Evolutionary conservation across 2,888 invertebrate genomes (phyloP), one percentile per base, ranked within the genome.

Genomic region (Tachina lurida): DNA sequence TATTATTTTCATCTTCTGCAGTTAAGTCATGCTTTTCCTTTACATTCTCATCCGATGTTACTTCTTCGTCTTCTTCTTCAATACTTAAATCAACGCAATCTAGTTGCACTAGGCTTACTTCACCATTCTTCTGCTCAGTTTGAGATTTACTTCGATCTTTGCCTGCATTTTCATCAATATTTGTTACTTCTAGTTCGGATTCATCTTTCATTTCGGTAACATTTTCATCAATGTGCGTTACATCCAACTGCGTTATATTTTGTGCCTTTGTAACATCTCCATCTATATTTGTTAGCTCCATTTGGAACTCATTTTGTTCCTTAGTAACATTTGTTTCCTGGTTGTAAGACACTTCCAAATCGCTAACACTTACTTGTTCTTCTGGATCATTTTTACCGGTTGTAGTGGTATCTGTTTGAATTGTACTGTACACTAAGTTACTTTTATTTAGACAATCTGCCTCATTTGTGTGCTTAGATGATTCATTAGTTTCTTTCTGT

Each of bases 11-110:
- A 45, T 22, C 17, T 17, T 56, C n/a, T 22, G 52, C 43, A 15
- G 19, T 65, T 54, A 52, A 65, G 17, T 75, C 22, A 3, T 17
- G 22, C 56, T 71, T 56, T 8, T 63, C 54, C 2, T 13, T 7
- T 0, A 1, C n/a, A 45, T 12, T 58, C 41, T 56, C 22, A 49
- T 70, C 22, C 43, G 58, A n/a, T 22, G 65, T 60, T 7, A 3
- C 67, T 10, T 71, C 62, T 7, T 84, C 76, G 2, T 79, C 71
- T 49, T 60, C 71, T 49, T 60, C 5, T 39, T 74, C 82, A 22
- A 74, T 49, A 52, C 82, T 79, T 1, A 83, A 62, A 49, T 86
- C 85, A 71, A 82, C 67, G 67, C 73, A 79, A 71, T 86, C 81
- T n/a, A 84, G 41, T 12, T 77, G 63, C 10, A 39, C 39, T 41